Conservation (phyloP, 2,888 invertebrate species). For the Sinelater perroti region DNA sequence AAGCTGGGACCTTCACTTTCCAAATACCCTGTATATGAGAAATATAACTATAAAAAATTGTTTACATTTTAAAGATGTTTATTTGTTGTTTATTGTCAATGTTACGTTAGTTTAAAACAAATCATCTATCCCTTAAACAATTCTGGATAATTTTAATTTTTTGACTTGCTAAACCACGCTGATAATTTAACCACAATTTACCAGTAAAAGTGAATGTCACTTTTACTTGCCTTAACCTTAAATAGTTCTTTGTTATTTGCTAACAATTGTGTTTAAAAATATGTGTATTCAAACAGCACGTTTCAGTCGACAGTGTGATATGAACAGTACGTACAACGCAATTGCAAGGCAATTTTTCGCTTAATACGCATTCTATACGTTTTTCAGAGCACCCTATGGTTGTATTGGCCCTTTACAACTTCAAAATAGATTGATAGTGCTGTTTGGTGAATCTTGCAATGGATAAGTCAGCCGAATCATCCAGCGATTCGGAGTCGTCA, state of each 20-base stretch:
- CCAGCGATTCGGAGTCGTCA: conserved; percentile 38
- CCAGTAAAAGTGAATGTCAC: conserved; percentile 23
- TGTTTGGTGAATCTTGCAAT: no score
- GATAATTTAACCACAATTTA: background rate
- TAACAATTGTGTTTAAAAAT: conserved; percentile 15
- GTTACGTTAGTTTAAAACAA: no score
- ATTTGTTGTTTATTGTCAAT: no score
- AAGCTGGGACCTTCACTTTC: no score
- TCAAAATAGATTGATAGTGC: no score
- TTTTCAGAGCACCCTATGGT: conserved; percentile 23
- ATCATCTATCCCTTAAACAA: no score
- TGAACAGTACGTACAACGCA: conserved; percentile 12
- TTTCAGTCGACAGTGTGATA: conserved; percentile 6
- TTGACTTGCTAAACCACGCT: background rate
- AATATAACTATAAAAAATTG: no score
- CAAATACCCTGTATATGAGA: no score
- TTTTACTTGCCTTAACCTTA: conserved; percentile 21
- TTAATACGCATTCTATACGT: background rate
- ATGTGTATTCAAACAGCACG: conserved; percentile 18
- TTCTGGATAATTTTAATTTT: background rate
- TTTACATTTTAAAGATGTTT: no score
- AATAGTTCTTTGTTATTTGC: conserved; percentile 17
- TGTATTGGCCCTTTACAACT: no score
- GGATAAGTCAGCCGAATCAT: conserved; percentile 28
- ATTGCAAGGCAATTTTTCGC: background rate